phyloP scores from a whole-genome alignment of 2,888 invertebrate species.

The Polia nebulosa region DNA sequence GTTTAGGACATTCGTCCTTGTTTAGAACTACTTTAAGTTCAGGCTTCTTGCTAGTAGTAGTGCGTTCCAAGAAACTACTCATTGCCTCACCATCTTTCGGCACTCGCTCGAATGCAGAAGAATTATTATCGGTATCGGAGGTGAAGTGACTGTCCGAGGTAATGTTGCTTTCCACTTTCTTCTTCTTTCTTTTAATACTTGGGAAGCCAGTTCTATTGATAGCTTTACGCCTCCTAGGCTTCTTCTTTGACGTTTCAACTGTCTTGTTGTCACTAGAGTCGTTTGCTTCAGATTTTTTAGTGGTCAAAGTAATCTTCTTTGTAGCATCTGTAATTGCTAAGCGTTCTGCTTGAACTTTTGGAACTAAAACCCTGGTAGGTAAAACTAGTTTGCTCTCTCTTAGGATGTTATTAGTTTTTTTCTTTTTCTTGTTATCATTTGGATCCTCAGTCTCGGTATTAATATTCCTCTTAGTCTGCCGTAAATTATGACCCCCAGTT shows the following conservation, averaged over 20 bases:
- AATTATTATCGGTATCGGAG: slow-evolving; percentile 86
- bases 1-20: slow-evolving; percentile 88
- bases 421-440: slow-evolving; percentile 87
- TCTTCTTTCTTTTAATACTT: slow-evolving; percentile 95
- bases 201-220: slow-evolving; percentile 97
- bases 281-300: slow-evolving; percentile 77
- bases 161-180: slow-evolving; percentile 88
- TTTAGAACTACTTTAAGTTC: slow-evolving; percentile 88
- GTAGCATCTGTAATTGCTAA: slow-evolving; percentile 75
- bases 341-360: slow-evolving; percentile 86
- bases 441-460: slow-evolving; percentile 81
- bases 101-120: slow-evolving; percentile 92
- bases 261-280: slow-evolving; percentile 77
- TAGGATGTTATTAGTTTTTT: slow-evolving; percentile 82
- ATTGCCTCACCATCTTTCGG: slow-evolving; percentile 93
- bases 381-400: slow-evolving; percentile 88
- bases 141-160: slow-evolving; percentile 82
- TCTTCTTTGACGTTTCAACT: slow-evolving; percentile 81
- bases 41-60: slow-evolving; percentile 87
- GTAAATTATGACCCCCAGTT: slow-evolving; percentile 86
- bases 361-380: slow-evolving; percentile 82
- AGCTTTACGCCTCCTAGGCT: slow-evolving; percentile 93
- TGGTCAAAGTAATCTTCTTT: slow-evolving; percentile 75
- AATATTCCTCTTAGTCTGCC: slow-evolving; percentile 86
- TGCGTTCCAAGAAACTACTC: slow-evolving; percentile 92